Evolutionary conservation across 92 coral and sea anemone species (phyloP).

Genomic region (Siderastrea radians): DNA sequence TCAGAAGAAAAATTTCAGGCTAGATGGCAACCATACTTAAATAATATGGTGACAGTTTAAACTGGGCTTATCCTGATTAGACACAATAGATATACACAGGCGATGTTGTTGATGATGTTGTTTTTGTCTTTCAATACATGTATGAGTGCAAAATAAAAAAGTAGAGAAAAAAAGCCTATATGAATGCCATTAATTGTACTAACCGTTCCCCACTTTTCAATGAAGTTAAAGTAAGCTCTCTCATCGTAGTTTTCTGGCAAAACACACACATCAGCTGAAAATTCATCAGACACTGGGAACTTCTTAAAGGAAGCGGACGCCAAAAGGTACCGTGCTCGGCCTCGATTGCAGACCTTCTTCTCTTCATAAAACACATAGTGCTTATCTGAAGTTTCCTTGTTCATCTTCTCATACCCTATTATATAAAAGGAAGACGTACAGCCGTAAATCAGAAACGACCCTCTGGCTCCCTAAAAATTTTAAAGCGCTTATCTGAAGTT

Average conservation of each 20-base stretch:
- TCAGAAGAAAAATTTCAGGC: no score
- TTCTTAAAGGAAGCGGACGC: conserved; percentile 26
- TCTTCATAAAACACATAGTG: conserved; percentile 61
- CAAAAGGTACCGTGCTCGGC: conserved; percentile 54
- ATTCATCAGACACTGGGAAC: conserved; percentile 56
- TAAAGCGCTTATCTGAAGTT: background rate
- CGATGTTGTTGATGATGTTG: no score
- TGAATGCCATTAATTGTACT: background rate
- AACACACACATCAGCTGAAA: conserved; percentile 49
- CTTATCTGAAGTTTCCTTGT: conserved; percentile 28
- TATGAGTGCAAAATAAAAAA: no score
- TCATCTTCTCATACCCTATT: conserved; percentile 41
- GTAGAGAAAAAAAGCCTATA: background rate
- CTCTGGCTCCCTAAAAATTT: background rate
- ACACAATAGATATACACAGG: no score
- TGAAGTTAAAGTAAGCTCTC: conserved; percentile 30
- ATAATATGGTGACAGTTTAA: no score
- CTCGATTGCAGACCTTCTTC: conserved; percentile 54
- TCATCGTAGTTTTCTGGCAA: conserved; percentile 35
- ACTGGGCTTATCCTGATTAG: no score
- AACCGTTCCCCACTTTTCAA: conserved; percentile 66
- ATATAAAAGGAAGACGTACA: background rate
- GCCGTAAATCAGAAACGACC: background rate
- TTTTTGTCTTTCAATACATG: no score
- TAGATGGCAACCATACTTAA: no score